Conservation (phyloP, 2,113 vertebrate species). For the Corythornis vintsioides region DNA sequence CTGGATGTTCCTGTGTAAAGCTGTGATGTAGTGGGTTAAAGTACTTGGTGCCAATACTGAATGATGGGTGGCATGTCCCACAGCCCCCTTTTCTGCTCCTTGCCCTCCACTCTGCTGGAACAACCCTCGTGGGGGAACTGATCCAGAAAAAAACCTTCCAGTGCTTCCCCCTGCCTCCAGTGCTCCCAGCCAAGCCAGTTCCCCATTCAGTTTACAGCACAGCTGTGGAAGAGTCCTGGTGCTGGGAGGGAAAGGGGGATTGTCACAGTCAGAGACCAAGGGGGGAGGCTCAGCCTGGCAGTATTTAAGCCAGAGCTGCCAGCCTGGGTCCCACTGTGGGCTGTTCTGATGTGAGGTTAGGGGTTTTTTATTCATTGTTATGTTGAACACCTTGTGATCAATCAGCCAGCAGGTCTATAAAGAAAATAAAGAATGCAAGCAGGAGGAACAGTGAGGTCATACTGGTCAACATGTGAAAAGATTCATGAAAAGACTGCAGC, state of each 20-base stretch:
- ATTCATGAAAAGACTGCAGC: neutral
- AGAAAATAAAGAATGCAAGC: slow-evolving; percentile 19
- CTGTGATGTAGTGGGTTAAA: neutral
- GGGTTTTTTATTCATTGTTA: neutral
- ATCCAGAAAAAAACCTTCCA: neutral
- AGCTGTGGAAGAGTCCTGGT: neutral
- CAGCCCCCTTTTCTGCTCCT: neutral
- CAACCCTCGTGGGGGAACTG: neutral
- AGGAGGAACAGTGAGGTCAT: slow-evolving; percentile 35
- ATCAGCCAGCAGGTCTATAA: neutral
- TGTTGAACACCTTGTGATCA: neutral
- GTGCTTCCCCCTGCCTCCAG: neutral
- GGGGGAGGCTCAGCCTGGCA: neutral
- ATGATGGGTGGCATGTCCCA: neutral
- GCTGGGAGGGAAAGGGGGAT: neutral
- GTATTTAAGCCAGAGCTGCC: neutral
- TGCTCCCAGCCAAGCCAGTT: neutral
- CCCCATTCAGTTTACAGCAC: neutral
- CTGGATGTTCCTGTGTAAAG: neutral
- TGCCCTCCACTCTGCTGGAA: neutral
- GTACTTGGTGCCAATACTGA: neutral
- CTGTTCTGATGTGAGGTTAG: neutral
- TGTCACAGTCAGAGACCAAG: neutral
- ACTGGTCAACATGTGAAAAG: neutral
- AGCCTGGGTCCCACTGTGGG: neutral